Evolutionary conservation across 2,113 vertebrate species (phyloP).

Genomic region (Lanius ludovicianus): DNA sequence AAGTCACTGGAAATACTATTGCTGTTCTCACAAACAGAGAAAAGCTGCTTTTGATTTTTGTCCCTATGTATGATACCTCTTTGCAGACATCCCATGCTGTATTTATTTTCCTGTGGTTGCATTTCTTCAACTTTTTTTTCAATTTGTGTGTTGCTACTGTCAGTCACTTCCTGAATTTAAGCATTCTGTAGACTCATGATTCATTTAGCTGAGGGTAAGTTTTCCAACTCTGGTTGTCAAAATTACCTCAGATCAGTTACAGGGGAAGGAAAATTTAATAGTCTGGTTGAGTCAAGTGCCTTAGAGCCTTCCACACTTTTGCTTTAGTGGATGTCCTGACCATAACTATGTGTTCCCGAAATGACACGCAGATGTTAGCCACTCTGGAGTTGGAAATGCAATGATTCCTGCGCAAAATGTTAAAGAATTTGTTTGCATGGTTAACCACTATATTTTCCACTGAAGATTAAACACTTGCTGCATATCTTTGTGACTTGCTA

Average conservation of each 20-base stretch:
- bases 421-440: slow-evolving; percentile 58
- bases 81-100: not conserved
- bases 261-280: not conserved
- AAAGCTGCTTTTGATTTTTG: not conserved
- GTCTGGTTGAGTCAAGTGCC: slow-evolving; percentile 9
- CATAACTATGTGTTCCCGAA: slow-evolving; percentile 21
- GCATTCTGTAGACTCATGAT: not conserved
- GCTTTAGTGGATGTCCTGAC: not conserved
- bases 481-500: not conserved
- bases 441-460: slow-evolving; percentile 53
- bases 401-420: slow-evolving; percentile 30
- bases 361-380: not conserved
- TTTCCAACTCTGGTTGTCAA: not conserved
- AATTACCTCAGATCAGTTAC: not conserved
- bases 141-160: not conserved
- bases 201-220: not conserved
- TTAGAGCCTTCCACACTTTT: not conserved
- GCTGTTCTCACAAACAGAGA: not conserved
- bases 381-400: slow-evolving; percentile 36
- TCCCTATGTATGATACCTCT: not conserved
- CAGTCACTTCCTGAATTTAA: not conserved
- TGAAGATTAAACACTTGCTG: slow-evolving; percentile 34
- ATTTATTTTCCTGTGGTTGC: not conserved
- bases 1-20: not conserved
- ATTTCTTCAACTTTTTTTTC: not conserved